Percentiles rank a stretch among this genome's conserved stretches.
These are phyloP conservation scores for Acridotheres tristis DNA, from an alignment of 2,797 vertebrate genomes.

Conservation along the genomic window DNA sequence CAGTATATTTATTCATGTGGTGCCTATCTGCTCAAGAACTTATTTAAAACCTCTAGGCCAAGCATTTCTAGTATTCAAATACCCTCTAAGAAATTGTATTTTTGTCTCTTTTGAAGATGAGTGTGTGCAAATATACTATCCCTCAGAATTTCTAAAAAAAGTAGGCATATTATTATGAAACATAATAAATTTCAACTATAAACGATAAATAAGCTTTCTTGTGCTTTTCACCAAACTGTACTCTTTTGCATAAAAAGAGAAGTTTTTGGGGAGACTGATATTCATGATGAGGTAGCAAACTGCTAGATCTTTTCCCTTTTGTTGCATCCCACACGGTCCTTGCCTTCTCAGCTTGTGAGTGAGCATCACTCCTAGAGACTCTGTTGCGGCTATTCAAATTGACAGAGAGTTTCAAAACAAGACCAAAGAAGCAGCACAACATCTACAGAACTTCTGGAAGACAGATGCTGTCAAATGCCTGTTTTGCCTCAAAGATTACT, in stretches of 20 bases:
- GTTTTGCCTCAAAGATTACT: conserved; percentile 26
- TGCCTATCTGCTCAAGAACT: neutral
- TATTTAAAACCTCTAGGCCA: neutral
- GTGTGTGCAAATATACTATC: neutral
- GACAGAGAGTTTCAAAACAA: conserved; percentile 27
- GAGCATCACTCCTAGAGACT: neutral
- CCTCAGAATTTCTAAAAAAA: neutral
- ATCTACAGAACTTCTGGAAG: neutral
- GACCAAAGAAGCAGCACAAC: neutral
- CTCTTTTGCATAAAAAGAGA: neutral
- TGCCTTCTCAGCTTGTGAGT: neutral
- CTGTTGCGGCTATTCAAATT: neutral
- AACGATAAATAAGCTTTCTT: neutral
- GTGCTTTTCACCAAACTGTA: neutral
- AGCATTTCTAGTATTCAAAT: neutral
- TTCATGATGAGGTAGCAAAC: neutral
- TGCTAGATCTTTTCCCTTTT: neutral
- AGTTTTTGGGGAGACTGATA: neutral
- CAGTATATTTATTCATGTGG: neutral
- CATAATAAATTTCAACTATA: neutral
- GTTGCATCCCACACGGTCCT: accelerated
- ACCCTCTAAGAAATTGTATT: neutral
- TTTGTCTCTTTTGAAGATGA: neutral
- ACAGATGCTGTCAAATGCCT: neutral
- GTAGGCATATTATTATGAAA: accelerated